Percentiles rank a stretch among this genome's conserved stretches.
These are phyloP conservation scores for Sinocyclocheilus rhinocerous DNA, from an alignment of 2,113 vertebrate genomes.

Conservation along the genomic window DNA sequence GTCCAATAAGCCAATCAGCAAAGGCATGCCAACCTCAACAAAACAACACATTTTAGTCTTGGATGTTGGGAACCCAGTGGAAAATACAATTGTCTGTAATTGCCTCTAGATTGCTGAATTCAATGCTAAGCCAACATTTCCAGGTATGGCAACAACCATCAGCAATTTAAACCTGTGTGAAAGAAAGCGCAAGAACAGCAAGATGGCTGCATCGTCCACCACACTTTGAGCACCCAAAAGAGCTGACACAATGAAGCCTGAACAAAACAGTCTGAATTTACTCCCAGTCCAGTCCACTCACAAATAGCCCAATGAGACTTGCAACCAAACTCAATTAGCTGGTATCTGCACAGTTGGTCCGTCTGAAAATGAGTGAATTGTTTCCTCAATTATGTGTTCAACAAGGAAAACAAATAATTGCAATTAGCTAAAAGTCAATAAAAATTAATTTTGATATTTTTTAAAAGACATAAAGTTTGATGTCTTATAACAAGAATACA, in stretches of 20 bases:
- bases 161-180: conserved; percentile 66
- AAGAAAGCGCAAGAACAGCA: conserved; percentile 72
- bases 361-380: not conserved
- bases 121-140: conserved; percentile 58
- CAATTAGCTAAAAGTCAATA: not conserved
- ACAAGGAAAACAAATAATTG: not conserved
- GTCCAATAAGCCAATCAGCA: not conserved
- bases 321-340: conserved; percentile 9
- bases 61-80: conserved; percentile 55
- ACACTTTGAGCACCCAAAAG: conserved; percentile 63
- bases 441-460: too few relatives aligned
- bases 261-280: conserved; percentile 48
- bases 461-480: too few relatives aligned
- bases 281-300: conserved; percentile 10
- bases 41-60: conserved; percentile 55
- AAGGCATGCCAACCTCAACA: too few relatives aligned
- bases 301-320: not conserved
- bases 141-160: conserved; percentile 66
- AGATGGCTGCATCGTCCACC: conserved; percentile 65
- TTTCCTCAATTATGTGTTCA: not conserved
- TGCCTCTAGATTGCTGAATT: conserved; percentile 69
- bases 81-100: conserved; percentile 60
- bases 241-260: conserved; percentile 70
- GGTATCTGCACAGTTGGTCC: not conserved
- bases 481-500: too few relatives aligned